Evolutionary conservation across 2,888 invertebrate species (phyloP).

Genomic region (Eilema griseolum): DNA sequence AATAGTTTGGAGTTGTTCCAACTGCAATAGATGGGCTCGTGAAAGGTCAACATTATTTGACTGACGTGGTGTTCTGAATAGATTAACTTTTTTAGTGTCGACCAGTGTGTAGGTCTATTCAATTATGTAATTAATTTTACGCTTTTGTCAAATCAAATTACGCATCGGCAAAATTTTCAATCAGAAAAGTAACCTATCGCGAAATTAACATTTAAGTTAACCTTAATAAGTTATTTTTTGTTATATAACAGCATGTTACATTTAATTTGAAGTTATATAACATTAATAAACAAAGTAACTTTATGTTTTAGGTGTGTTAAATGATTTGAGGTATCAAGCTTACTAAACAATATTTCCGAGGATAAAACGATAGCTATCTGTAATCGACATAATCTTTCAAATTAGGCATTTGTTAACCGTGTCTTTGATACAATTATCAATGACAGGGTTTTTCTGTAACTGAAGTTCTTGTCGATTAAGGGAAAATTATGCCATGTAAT

Average conservation of each 20-base stretch:
- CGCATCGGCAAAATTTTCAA: too few species aligned
- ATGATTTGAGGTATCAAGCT: too few species aligned
- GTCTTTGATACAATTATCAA: too few species aligned
- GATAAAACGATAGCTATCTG: too few species aligned
- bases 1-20: constrained; percentile 17
- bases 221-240: constrained; percentile 2
- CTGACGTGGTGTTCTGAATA: not conserved
- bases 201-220: constrained; percentile 32
- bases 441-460: too few species aligned
- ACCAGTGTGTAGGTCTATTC: not conserved
- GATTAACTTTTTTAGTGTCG: not conserved
- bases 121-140: not conserved
- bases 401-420: too few species aligned
- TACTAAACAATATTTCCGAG: too few species aligned
- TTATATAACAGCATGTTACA: constrained; percentile 11
- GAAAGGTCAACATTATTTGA: not conserved
- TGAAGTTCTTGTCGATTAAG: too few species aligned
- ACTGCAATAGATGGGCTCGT: not conserved
- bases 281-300: not conserved
- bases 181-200: constrained; percentile 23
- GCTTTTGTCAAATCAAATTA: not conserved
- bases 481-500: too few species aligned
- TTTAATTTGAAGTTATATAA: not conserved
- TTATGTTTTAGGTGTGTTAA: too few species aligned
- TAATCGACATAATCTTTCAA: too few species aligned